A percentile compares a stretch with the other conserved stretches of the same genome.
phyloP scores from a whole-genome alignment of 2,797 vertebrate species.

The Lepidocolaptes lacrymiger region DNA sequence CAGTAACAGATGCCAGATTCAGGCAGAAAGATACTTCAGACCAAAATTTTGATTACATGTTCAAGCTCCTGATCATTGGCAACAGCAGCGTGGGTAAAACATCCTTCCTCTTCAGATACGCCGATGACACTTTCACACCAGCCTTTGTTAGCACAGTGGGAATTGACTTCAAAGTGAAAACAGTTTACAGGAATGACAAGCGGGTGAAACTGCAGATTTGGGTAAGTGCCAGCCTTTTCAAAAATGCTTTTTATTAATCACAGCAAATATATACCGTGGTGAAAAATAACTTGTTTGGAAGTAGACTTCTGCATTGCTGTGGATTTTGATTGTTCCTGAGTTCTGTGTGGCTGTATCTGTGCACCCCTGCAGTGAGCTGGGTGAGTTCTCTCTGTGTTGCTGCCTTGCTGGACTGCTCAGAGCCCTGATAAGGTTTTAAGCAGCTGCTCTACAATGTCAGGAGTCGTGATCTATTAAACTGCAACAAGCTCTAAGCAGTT shows the following conservation, averaged over 20 bases:
- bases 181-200: conserved; percentile 95
- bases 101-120: conserved; percentile 94
- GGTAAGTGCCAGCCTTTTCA: conserved; percentile 79
- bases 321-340: neutral
- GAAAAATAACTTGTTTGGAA: neutral
- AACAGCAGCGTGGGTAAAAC: conserved; percentile 98
- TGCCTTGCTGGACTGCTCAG: neutral
- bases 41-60: conserved; percentile 99
- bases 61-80: conserved; percentile 96
- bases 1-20: conserved; percentile 89
- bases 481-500: neutral
- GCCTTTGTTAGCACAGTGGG: conserved; percentile 97
- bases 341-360: neutral
- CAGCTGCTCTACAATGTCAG: neutral
- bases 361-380: neutral
- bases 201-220: conserved; percentile 97
- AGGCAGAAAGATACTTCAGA: conserved; percentile 93
- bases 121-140: conserved; percentile 94
- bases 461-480: neutral
- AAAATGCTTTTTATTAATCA: neutral
- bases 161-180: conserved; percentile 99
- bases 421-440: neutral
- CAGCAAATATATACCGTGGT: neutral
- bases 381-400: neutral
- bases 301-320: neutral